Conservation (phyloP, 2,888 invertebrate species). For the Leuctra nigra region DNA sequence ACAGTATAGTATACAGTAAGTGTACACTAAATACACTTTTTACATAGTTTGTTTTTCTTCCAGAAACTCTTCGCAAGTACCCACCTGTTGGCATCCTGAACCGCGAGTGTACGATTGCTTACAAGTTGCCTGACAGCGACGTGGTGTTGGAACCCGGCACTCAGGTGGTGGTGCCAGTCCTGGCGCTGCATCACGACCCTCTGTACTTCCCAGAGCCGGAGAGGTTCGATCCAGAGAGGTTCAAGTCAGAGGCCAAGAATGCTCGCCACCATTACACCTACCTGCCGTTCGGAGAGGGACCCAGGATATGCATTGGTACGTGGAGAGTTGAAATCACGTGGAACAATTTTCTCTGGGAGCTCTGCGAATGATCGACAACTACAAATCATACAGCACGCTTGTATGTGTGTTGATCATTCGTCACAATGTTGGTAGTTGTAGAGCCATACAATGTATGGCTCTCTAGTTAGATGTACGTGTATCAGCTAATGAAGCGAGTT, state of each 20-base stretch:
- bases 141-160: slow-evolving; percentile 26
- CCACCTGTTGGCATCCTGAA: neutral
- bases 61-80: slow-evolving; percentile 3
- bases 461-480: too few species aligned
- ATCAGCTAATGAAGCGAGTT: too few species aligned
- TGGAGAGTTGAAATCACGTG: too few species aligned
- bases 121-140: neutral
- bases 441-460: too few species aligned
- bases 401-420: too few species aligned
- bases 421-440: too few species aligned
- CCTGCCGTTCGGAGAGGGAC: slow-evolving; percentile 7
- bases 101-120: neutral
- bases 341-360: too few species aligned
- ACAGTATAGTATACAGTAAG: too few species aligned
- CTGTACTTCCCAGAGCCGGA: slow-evolving; percentile 33
- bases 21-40: too few species aligned
- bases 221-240: slow-evolving; percentile 34
- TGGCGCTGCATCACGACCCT: slow-evolving; percentile 32
- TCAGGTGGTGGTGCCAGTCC: slow-evolving; percentile 30
- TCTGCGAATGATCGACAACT: too few species aligned
- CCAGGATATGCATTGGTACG: slow-evolving; percentile 24
- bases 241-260: neutral
- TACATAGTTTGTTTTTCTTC: too few species aligned
- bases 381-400: too few species aligned
- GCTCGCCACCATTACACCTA: neutral